Conservation (phyloP, 2,113 vertebrate species). For the Gopherus flavomarginatus region DNA sequence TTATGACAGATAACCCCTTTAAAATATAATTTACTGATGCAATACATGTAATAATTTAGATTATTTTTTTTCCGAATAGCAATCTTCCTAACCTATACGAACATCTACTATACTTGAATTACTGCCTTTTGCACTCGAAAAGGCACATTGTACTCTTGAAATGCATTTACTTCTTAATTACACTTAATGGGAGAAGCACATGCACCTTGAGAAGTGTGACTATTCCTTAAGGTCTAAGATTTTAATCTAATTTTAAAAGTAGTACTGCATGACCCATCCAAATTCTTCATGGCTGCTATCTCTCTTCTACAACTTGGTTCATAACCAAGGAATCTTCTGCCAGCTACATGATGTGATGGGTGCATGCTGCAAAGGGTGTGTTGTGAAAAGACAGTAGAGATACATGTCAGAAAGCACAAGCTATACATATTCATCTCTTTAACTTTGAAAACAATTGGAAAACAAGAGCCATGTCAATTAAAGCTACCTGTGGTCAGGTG, state of each 20-base stretch:
- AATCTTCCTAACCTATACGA: background rate
- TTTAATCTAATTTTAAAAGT: background rate
- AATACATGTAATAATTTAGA: background rate
- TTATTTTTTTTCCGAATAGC: background rate
- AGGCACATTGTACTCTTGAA: background rate
- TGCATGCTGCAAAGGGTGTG: conserved; percentile 1
- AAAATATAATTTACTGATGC: background rate
- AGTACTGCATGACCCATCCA: background rate
- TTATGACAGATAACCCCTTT: conserved; percentile 28
- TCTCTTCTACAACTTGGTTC: background rate
- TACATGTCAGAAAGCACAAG: conserved; percentile 38
- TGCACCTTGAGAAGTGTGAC: background rate
- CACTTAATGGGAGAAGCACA: background rate
- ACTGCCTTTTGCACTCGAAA: background rate
- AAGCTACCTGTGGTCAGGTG: background rate
- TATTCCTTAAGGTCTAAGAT: background rate
- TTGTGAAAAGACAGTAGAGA: background rate
- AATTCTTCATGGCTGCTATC: background rate
- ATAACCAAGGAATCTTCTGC: background rate
- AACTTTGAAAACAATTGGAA: conserved; percentile 2
- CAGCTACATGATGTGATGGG: conserved; percentile 35
- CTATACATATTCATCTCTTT: conserved; percentile 2
- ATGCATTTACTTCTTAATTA: background rate
- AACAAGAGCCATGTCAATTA: conserved; percentile 36
- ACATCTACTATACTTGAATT: background rate